Base-by-base conservation (phyloP, 2,113 vertebrate genomes). In the Scomber colias region DNA sequence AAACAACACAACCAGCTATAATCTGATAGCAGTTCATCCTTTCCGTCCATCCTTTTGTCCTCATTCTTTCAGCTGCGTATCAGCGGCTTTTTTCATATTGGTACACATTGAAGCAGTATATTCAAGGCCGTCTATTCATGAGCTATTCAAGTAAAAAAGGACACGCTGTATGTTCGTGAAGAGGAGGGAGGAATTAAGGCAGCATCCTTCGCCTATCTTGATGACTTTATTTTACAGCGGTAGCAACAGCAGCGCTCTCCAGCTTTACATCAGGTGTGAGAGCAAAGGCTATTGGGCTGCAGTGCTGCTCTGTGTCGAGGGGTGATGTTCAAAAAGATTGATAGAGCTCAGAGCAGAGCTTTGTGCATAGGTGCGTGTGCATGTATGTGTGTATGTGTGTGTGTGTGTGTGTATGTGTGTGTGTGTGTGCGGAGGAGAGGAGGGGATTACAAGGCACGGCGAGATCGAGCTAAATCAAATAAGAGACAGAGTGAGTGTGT, bases 391-490 rank as follows among this genome's bases (percentile, higher is more conserved):
- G 77, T 69, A 73, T 64, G 61, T 21, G 67, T 68, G 68, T 19
- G 24, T 81, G 77, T 69, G 76, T 64, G 61, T 21, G 67, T 68
- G 68, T 19, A 45, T 57, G 71, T 9, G 46, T 74, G 63, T 24
- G 24, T 81, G 40, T 31, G 54, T 45, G 60, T 19, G 54, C 30
- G 40, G 46, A 17, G 3, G 48, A 30, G 73, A 44, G 10, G 13
- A 57, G 48, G 45, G 60, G 71, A 83, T 85, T 84, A 77, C 68
- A 82, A 51, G 80, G 66, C 50, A 49, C 63, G 73, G 54, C 3
- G 53, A 85, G 77, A 87, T 66, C 50, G 80, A 85, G 53, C 77
- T 63, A 73, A 85, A 87, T 86, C 83, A 81, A 83, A 82, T 79
- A 75, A 76, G 64, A 81, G 83, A 84, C 54, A 50, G 51, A 3